Evolutionary conservation across 1,140 invertebrate species (phyloP).

Genomic region (Capitella teleta): DNA sequence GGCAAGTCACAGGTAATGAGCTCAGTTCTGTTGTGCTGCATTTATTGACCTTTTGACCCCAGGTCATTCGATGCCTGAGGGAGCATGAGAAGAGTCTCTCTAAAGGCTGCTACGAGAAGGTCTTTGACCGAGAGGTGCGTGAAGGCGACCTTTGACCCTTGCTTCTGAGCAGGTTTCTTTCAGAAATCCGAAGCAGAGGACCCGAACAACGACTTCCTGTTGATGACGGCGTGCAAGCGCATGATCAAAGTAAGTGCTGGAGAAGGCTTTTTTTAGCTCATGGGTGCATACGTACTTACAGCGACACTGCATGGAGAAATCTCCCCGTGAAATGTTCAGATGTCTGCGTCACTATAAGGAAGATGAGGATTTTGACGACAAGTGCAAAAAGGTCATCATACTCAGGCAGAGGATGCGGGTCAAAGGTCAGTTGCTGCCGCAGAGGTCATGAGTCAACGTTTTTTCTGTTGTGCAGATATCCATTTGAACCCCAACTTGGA

Average conservation of each 20-base stretch:
- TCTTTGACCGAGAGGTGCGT: constrained; percentile 55
- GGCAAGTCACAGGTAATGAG: too few species aligned
- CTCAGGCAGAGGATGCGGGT: constrained; percentile 45
- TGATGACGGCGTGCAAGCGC: constrained; percentile 67
- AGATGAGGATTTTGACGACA: constrained; percentile 66
- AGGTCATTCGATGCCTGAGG: constrained; percentile 80
- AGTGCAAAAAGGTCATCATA: constrained; percentile 73
- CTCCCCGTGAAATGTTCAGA: constrained; percentile 30
- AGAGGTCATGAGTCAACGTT: background rate
- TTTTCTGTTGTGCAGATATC: constrained; percentile 55
- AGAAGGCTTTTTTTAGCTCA: background rate
- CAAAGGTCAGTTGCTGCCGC: background rate
- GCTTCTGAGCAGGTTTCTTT: constrained; percentile 14
- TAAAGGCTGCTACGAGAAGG: constrained; percentile 58
- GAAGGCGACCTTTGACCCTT: background rate
- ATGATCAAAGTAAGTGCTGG: constrained; percentile 57
- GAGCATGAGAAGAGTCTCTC: constrained; percentile 56
- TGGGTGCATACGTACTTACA: constrained; percentile 17
- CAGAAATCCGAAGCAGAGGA: constrained; percentile 74
- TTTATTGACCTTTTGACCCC: constrained; percentile 18
- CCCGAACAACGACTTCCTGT: constrained; percentile 71
- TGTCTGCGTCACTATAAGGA: constrained; percentile 62
- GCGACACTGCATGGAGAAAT: constrained; percentile 29
- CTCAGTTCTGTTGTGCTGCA: too few species aligned
- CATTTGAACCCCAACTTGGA: constrained; percentile 80